Evolutionary conservation across 2,113 vertebrate genomes (phyloP), one percentile per base, ranked within the genome.

Genomic region (Oophaga pumilio): DNA sequence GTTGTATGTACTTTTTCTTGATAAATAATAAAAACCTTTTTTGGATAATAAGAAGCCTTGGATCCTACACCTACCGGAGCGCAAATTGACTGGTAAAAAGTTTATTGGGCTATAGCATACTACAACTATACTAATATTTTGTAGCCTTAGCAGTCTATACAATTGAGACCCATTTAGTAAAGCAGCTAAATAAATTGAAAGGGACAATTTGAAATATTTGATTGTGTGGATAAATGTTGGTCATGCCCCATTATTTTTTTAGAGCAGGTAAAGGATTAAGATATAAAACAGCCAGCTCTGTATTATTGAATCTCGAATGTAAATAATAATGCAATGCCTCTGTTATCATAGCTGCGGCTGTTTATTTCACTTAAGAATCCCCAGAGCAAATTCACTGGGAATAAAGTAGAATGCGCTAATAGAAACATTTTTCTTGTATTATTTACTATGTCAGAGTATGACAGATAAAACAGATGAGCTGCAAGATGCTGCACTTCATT

Each of bases 321-420:
- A 82, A 64, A 64, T 43, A n/a, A 24, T 50, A 66, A 74, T 50
- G 43, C n/a, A 8, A 66, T 66, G 33, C 28, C 28, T 49, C 28
- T 66, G 83, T 86, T 90, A 59, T 84, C 60, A 79, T 85, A 89
- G 62, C 73, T 83, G 43, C 43, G 89, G 77, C 87, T 73, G 59
- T 90, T 90, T 91, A 91, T 91, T 91, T 89, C 88, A 90, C 24
- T 89, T 91, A 89, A 0, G 0, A 89, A 87, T 85, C 83, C 84
- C 89, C 88, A 57, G 91, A 88, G 90, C 87, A 89, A 89, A 68
- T 17, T 22, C 3, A 53, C 60, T 77, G 82, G 13, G 52, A 50
- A 85, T 88, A 90, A 91, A 90, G 82, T 89, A 86, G 87, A 90
- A 91, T 43, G 24, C 79, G 6, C 0, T 78, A 85, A 89, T 14